A percentile compares a stretch with the other conserved stretches of the same genome.
Evolutionary conservation across 2,888 invertebrate species (phyloP).

Genomic region (Ctena decussata): DNA sequence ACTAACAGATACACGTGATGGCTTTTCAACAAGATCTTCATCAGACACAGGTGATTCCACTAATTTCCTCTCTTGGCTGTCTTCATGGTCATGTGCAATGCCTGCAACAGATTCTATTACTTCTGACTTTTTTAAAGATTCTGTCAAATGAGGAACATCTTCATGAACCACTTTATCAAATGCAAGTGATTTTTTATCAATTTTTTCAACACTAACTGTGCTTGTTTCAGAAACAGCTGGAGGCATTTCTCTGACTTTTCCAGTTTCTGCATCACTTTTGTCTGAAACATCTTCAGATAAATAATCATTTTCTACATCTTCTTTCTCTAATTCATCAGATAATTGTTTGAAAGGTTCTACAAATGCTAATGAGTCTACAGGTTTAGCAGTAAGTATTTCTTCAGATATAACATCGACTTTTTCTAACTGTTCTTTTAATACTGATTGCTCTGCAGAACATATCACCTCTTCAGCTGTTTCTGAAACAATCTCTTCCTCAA

Average conservation of each 20-base stretch:
- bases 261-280: background rate
- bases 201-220: background rate
- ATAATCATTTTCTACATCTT: background rate
- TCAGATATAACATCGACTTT: background rate
- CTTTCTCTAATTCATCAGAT: background rate
- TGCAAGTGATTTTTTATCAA: background rate
- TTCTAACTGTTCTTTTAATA: constrained; percentile 3
- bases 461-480: constrained; percentile 30
- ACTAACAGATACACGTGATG: constrained; percentile 42
- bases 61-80: background rate
- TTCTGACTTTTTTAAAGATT: background rate
- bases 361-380: background rate
- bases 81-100: background rate
- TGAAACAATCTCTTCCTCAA: constrained; percentile 24
- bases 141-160: background rate
- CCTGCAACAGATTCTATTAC: background rate
- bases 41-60: constrained; percentile 64
- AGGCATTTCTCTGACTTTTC: constrained; percentile 6
- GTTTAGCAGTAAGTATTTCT: constrained; percentile 16
- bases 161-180: background rate
- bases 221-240: constrained; percentile 22
- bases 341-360: background rate
- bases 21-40: constrained; percentile 73
- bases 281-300: background rate
- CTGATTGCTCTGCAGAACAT: background rate